These are phyloP conservation scores for Metopolophium dirhodum DNA, from an alignment of 1,140 invertebrate genomes.

Conservation along the genomic window DNA sequence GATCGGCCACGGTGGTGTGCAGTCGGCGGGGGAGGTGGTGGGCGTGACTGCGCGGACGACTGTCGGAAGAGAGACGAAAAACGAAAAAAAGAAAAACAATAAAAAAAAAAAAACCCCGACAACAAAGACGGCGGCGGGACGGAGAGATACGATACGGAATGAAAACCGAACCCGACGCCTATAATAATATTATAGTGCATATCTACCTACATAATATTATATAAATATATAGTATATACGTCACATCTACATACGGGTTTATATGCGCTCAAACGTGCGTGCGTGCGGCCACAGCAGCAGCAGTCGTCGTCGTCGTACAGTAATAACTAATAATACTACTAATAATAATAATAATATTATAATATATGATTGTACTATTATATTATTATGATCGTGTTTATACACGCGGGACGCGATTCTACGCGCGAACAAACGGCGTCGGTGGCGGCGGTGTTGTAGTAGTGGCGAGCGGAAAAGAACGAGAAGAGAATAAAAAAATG, in stretches of 20 bases:
- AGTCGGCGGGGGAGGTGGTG: neutral
- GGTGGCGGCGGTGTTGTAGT: too few relatives aligned
- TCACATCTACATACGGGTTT: neutral
- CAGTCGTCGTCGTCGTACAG: neutral
- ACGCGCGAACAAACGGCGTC: neutral
- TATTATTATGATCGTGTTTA: neutral
- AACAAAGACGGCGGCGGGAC: neutral
- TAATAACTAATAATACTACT: neutral
- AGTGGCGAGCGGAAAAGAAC: neutral
- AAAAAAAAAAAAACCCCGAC: neutral
- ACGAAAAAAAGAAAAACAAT: neutral
- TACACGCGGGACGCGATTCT: neutral
- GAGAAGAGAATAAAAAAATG: neutral
- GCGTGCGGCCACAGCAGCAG: neutral
- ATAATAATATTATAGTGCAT: too few relatives aligned
- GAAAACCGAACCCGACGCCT: neutral
- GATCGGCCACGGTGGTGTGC: neutral
- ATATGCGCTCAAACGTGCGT: neutral
- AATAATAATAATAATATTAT: neutral
- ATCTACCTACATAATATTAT: neutral
- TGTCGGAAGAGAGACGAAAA: neutral
- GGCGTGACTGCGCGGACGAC: constrained; percentile 5
- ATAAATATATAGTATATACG: neutral
- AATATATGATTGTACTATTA: neutral
- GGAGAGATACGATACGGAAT: neutral